Evolutionary conservation across 2,797 vertebrate genomes (phyloP).

Genomic region (Myripristis murdjan): DNA sequence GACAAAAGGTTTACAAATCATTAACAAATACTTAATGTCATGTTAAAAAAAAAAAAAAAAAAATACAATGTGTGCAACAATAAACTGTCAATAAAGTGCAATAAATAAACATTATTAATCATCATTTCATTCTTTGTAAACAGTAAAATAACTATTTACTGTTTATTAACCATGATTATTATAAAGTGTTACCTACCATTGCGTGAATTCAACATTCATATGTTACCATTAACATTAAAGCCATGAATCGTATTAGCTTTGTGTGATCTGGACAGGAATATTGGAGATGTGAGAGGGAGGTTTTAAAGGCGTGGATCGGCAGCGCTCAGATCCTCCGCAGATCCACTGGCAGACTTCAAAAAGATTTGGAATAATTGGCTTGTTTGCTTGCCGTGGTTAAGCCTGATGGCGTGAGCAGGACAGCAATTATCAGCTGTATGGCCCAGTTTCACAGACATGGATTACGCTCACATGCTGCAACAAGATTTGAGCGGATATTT

Average conservation of each 20-base stretch:
- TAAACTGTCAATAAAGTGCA: too few species aligned
- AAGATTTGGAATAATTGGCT: conserved; percentile 51
- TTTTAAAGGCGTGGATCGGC: too few species aligned
- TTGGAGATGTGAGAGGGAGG: conserved; percentile 34
- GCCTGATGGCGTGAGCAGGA: conserved; percentile 32
- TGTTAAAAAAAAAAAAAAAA: too few species aligned
- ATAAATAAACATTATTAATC: too few species aligned
- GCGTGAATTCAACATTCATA: conserved; percentile 4
- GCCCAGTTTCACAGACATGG: conserved; percentile 27
- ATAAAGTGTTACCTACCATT: too few species aligned
- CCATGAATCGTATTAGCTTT: conserved; percentile 18
- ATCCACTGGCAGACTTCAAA: conserved; percentile 24
- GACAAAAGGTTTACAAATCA: too few species aligned
- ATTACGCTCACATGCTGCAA: conserved; percentile 41
- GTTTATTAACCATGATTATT: too few species aligned
- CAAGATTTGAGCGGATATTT: conserved; percentile 27
- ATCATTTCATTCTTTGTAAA: too few species aligned
- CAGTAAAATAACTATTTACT: too few species aligned
- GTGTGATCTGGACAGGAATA: neutral
- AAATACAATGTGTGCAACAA: too few species aligned
- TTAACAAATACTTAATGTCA: too few species aligned
- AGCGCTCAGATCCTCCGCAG: conserved; percentile 15
- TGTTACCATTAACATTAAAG: conserved; percentile 30
- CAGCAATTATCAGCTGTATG: conserved; percentile 40
- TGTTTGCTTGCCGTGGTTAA: conserved; percentile 51